phyloP scores from a whole-genome alignment of 2,113 vertebrate species.

The Eulemur rufifrons region DNA sequence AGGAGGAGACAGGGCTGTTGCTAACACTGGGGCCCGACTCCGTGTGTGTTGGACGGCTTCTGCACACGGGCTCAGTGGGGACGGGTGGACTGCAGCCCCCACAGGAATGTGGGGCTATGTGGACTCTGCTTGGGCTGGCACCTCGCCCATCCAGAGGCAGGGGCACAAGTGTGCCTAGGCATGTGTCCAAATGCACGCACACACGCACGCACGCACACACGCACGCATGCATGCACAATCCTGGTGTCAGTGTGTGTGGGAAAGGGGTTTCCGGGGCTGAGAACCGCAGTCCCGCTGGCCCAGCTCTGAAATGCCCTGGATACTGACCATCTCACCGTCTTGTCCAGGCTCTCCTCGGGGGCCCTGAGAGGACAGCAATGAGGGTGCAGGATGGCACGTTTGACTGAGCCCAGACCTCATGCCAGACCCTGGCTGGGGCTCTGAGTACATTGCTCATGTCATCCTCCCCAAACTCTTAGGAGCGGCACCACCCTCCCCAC shows the following conservation, averaged over 20 bases:
- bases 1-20: not conserved
- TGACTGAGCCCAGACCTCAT: not conserved
- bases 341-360: conserved; percentile 88
- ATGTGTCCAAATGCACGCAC: accelerated
- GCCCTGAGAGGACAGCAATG: conserved; percentile 71
- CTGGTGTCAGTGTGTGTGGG: accelerated
- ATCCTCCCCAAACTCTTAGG: not conserved
- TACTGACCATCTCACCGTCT: conserved; percentile 87
- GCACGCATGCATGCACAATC: no score
- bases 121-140: not conserved
- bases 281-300: accelerated
- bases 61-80: not conserved
- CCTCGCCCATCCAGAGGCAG: no score
- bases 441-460: not conserved
- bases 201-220: not conserved
- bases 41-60: no score
- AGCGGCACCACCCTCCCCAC: not conserved
- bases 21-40: not conserved
- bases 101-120: not conserved
- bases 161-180: no score
- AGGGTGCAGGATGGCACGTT: not conserved
- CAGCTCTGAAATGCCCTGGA: not conserved
- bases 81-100: not conserved
- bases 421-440: not conserved
- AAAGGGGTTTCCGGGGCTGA: not conserved